phyloP scores from a whole-genome alignment of 2,113 vertebrate species.

The Drymodes brunneopygia region DNA sequence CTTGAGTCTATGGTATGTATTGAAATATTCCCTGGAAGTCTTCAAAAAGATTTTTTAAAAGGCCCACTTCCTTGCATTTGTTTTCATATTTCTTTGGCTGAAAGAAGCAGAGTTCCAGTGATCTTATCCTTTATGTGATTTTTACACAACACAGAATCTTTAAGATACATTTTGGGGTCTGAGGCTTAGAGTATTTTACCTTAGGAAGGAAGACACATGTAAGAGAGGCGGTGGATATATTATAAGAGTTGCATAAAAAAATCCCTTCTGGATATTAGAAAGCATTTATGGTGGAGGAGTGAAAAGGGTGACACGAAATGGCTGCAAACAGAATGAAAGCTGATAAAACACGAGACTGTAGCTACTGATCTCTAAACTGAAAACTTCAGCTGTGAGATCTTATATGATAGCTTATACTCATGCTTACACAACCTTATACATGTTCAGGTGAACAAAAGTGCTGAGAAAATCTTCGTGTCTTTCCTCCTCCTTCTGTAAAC shows the following conservation, averaged over 20 bases:
- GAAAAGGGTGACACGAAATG: not conserved
- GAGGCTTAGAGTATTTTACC: not conserved
- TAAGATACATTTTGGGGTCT: not conserved
- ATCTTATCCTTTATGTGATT: not conserved
- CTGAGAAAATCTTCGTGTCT: not conserved
- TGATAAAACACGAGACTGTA: not conserved
- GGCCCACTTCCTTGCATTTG: not conserved
- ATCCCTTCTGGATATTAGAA: not conserved
- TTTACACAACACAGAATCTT: not conserved
- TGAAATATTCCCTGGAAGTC: not conserved
- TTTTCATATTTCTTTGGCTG: not conserved
- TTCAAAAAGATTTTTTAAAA: not conserved
- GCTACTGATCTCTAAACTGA: not conserved
- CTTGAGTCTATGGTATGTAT: rapidly evolving
- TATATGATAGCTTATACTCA: not conserved
- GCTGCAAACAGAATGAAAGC: not conserved
- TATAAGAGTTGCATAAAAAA: not conserved
- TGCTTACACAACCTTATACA: not conserved
- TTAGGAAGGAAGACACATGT: not conserved
- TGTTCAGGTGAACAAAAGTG: not conserved
- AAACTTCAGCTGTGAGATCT: not conserved
- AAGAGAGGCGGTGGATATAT: not conserved
- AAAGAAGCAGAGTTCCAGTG: not conserved
- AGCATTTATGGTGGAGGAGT: not conserved
- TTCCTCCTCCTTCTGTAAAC: not conserved